Percentiles rank a stretch among this genome's conserved stretches.
phyloP scores from a whole-genome alignment of 2,888 invertebrate genomes.

The Notodonta dromedarius region DNA sequence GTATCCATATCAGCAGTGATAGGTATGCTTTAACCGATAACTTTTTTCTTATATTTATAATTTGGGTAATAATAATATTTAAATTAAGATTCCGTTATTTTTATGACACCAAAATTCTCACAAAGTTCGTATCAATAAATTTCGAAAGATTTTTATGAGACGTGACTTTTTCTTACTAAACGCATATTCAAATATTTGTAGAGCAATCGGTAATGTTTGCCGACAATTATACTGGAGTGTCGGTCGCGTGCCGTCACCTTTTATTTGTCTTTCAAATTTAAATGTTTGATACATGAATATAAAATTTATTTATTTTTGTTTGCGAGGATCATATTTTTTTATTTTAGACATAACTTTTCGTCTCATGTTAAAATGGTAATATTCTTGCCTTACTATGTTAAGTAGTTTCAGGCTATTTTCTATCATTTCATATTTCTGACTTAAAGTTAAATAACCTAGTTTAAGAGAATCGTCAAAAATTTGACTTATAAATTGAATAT shows the following conservation, averaged over 20 bases:
- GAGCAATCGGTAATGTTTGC: slow-evolving; percentile 50
- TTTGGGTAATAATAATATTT: background rate
- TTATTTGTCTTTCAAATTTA: slow-evolving; percentile 51
- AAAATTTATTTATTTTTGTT: slow-evolving; percentile 15
- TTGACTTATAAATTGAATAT: background rate
- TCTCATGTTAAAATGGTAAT: no score
- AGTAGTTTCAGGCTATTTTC: no score
- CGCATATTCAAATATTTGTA: slow-evolving; percentile 50
- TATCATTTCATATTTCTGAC: no score
- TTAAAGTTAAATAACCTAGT: no score
- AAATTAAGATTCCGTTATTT: background rate
- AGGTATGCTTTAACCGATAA: background rate
- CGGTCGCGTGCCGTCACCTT: slow-evolving; percentile 49
- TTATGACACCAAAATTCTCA: background rate
- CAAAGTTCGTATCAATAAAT: background rate
- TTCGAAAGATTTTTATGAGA: slow-evolving; percentile 1
- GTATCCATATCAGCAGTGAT: background rate
- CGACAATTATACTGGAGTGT: slow-evolving; percentile 42
- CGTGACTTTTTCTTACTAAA: slow-evolving; percentile 31
- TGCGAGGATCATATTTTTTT: background rate
- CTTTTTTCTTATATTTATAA: background rate
- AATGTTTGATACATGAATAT: slow-evolving; percentile 36
- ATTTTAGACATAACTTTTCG: background rate
- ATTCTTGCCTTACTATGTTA: no score
- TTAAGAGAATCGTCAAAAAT: no score